Evolutionary conservation across 2,797 vertebrate species (phyloP).

Genomic region (Bradypodion pumilum): DNA sequence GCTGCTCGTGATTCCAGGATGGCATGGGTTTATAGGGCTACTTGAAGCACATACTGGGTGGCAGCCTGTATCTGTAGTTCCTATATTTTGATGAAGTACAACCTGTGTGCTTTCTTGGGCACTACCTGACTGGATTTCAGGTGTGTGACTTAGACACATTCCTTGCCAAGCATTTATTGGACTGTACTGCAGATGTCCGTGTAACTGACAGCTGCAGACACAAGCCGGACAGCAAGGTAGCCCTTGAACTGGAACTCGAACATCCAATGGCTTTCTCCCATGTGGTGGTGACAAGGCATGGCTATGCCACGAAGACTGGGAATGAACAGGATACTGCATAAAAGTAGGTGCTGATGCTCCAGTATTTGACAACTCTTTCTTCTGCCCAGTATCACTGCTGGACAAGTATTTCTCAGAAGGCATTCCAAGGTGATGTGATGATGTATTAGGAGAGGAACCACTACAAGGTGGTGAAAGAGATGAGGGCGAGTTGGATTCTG

Average conservation of each 20-base stretch:
- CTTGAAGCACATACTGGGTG: constrained; percentile 68
- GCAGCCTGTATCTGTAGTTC: constrained; percentile 70
- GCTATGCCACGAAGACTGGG: constrained; percentile 61
- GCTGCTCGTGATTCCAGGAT: constrained; percentile 53
- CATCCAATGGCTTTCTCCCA: constrained; percentile 71
- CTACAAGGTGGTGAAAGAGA: constrained; percentile 70
- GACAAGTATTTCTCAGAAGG: constrained; percentile 53
- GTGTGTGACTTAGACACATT: constrained; percentile 43
- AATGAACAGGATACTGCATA: constrained; percentile 52
- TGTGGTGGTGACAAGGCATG: constrained; percentile 64
- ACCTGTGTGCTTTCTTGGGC: constrained; percentile 67
- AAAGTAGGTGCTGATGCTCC: constrained; percentile 46
- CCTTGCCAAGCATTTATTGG: constrained; percentile 73
- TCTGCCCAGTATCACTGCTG: constrained; percentile 36
- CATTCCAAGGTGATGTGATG: constrained; percentile 62
- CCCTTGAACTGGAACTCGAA: constrained; percentile 72
- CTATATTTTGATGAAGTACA: constrained; percentile 59
- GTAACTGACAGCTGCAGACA: constrained; percentile 75
- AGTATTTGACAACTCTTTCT: constrained; percentile 44
- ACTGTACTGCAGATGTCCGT: constrained; percentile 68
- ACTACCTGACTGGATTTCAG: constrained; percentile 49
- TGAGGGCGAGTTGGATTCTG: constrained; percentile 66
- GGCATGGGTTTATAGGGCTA: constrained; percentile 65
- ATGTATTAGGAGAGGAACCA: constrained; percentile 66
- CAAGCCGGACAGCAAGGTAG: constrained; percentile 65